Evolutionary conservation across 2,113 vertebrate genomes (phyloP), one percentile per base, ranked within the genome.

Genomic region (Peromyscus leucopus): DNA sequence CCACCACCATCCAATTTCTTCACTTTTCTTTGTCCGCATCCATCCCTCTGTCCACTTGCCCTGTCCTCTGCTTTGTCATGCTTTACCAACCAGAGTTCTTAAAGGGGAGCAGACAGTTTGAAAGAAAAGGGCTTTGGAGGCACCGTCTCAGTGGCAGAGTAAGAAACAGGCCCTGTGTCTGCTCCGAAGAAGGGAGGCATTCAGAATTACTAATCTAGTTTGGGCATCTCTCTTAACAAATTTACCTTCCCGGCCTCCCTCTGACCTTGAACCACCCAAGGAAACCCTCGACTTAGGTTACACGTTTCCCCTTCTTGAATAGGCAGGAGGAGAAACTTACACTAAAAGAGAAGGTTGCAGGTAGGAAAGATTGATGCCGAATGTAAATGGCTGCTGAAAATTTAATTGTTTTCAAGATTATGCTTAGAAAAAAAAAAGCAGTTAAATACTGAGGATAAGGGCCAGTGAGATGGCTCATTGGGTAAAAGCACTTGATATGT

Each of bases 341-440:
- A 39, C 59, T 55, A 39, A 74, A n/a, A n/a, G n/a, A 55, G 28
- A 71, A n/a, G 48, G 5, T 67, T 61, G 51, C 51, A 51, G 51
- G 51, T 51, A 51, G 46, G 46, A 48, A 48, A 51, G 51, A 51
- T 9, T 51, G 71, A 61, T 48, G 36, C 36, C 46, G 16, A 36
- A 67, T 76, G 79, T 26, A 48, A 24, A n/a, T n/a, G 42, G 13
- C 26, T 5, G 19, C 36, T 59, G 16, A 61, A 71, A 15, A 28
- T 61, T 31, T 78, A 91, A 85, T 74, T 92, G 71, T 16, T 16
- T 61, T 91, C 51, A 67, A 86, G 59, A 51, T 72, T 90, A 33
- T 93, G 24, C 72, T 88, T 65, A 55, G 67, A 78, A 75, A 51
- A 51, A 51, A 51, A 89, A 17, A 63, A 85, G 39, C 61, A 46